These are phyloP conservation scores for Sphaerophoria rueppellii DNA, from an alignment of 2,888 invertebrate species.

Conservation along the genomic window DNA sequence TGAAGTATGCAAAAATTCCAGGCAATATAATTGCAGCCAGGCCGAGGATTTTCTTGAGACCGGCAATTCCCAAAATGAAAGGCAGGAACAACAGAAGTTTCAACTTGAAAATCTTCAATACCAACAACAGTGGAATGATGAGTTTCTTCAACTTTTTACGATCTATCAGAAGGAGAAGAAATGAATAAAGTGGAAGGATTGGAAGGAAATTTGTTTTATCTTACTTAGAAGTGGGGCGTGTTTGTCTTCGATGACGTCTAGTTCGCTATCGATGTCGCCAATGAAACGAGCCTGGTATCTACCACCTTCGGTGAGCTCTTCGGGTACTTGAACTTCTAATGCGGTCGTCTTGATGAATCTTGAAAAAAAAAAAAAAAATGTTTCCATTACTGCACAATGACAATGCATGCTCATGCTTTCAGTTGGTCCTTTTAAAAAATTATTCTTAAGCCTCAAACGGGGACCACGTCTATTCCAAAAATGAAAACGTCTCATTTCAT, in stretches of 20 bases:
- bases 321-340: slow-evolving; percentile 88
- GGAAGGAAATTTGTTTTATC: slow-evolving; percentile 79
- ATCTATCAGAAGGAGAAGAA: slow-evolving; percentile 83
- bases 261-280: slow-evolving; percentile 92
- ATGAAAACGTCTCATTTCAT: too few species aligned
- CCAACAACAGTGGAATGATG: slow-evolving; percentile 90
- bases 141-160: slow-evolving; percentile 91
- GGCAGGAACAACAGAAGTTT: slow-evolving; percentile 92
- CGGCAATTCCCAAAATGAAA: slow-evolving; percentile 91
- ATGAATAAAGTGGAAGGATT: slow-evolving; percentile 15
- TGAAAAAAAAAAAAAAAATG: slow-evolving; percentile 34
- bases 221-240: slow-evolving; percentile 91
- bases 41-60: slow-evolving; percentile 92
- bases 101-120: slow-evolving; percentile 92
- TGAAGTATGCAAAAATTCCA: slow-evolving; percentile 92
- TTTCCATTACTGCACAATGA: too few species aligned
- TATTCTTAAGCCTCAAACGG: too few species aligned
- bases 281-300: slow-evolving; percentile 91
- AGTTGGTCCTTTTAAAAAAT: too few species aligned
- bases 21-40: slow-evolving; percentile 91
- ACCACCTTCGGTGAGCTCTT: slow-evolving; percentile 89
- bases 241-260: slow-evolving; percentile 91
- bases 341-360: slow-evolving; percentile 91
- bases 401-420: too few species aligned
- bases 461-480: too few species aligned